A percentile compares a stretch with the other conserved stretches of the same genome.
phyloP scores from a whole-genome alignment of 2,888 invertebrate species.

The Metallyticus violacea region DNA sequence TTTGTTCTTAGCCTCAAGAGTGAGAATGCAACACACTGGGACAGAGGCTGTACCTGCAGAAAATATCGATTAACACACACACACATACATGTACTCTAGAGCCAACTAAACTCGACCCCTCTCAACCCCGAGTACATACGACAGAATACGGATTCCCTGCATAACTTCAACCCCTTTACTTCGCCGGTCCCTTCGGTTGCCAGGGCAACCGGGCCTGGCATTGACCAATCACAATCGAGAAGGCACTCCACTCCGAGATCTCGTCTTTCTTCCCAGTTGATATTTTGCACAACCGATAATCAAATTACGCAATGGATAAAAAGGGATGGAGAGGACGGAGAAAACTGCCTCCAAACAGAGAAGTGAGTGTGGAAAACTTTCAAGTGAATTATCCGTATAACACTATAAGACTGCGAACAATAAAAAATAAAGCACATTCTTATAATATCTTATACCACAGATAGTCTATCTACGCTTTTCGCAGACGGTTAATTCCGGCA shows the following conservation, averaged over 20 bases:
- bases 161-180: conserved; percentile 26
- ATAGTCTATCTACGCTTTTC: too few relatives aligned
- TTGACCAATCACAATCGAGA: conserved; percentile 28
- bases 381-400: too few relatives aligned
- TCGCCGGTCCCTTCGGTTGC: conserved; percentile 23
- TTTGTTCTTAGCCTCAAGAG: too few relatives aligned
- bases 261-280: conserved; percentile 4
- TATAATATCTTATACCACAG: too few relatives aligned
- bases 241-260: background rate
- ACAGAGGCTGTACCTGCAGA: conserved; percentile 9
- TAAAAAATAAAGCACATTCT: too few relatives aligned
- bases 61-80: conserved; percentile 15
- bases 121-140: background rate
- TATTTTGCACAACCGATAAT: background rate
- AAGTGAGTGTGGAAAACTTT: too few relatives aligned
- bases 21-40: background rate
- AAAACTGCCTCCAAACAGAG: background rate
- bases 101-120: conserved; percentile 11
- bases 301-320: background rate
- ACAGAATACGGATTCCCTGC: conserved; percentile 18
- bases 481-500: too few relatives aligned
- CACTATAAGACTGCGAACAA: too few relatives aligned
- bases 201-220: conserved; percentile 21
- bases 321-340: background rate
- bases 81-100: too few relatives aligned